Percentiles rank a stretch among this genome's conserved stretches.
Evolutionary conservation across 2,797 vertebrate genomes (phyloP).

Genomic region (Trematomus bernacchii): DNA sequence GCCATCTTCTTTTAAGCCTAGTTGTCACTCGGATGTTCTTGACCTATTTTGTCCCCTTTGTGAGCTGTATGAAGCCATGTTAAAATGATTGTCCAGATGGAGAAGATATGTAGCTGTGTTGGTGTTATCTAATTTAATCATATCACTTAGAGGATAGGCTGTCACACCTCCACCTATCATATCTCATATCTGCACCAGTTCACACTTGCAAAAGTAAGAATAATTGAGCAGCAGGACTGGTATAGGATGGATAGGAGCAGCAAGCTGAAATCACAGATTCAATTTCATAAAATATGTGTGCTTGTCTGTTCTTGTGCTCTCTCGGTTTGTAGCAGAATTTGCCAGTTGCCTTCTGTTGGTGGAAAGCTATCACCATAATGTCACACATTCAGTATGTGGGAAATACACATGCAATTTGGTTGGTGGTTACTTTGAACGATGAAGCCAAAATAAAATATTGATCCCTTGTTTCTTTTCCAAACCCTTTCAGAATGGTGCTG

Average conservation of each 20-base stretch:
- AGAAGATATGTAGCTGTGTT: conserved; percentile 75
- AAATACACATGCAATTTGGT: not conserved
- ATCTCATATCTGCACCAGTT: conserved; percentile 16
- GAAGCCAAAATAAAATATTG: not conserved
- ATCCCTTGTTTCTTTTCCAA: conserved; percentile 10
- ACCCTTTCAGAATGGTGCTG: conserved; percentile 88
- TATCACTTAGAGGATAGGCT: conserved; percentile 64
- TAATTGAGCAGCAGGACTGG: conserved; percentile 5
- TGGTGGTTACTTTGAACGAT: not conserved
- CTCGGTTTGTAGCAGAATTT: conserved; percentile 4
- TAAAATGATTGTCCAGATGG: conserved; percentile 50
- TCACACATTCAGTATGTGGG: not conserved
- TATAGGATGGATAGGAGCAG: conserved; percentile 8
- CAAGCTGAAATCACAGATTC: conserved; percentile 9
- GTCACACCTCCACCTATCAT: conserved; percentile 23
- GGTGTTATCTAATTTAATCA: conserved; percentile 85
- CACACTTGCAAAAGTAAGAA: conserved; percentile 22
- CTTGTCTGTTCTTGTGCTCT: not conserved
- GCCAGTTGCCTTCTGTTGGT: not conserved
- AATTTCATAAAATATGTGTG: not conserved
- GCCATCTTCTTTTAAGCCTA: conserved; percentile 33
- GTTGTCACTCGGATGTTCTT: conserved; percentile 37
- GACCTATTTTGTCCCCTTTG: conserved; percentile 38
- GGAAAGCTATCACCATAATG: not conserved
- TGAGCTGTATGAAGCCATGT: conserved; percentile 14